These are phyloP conservation scores for Anneissia japonica DNA, from an alignment of 35 echinoderm and acorn worm species.

Conservation along the genomic window DNA sequence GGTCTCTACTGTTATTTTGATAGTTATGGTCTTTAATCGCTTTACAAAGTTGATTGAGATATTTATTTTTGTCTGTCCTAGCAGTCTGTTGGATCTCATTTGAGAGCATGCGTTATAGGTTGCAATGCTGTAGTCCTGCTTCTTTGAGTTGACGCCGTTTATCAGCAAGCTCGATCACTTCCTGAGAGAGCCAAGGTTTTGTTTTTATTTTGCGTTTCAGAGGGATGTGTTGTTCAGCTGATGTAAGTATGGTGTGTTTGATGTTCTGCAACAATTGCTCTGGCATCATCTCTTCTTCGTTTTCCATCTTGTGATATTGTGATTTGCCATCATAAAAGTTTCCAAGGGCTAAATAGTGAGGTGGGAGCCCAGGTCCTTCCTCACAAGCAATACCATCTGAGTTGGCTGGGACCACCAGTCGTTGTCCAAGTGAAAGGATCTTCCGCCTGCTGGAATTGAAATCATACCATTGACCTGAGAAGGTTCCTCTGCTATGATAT, in stretches of 20 bases:
- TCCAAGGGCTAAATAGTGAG: background rate
- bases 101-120: too few species aligned
- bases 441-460: too few species aligned
- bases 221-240: background rate
- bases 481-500: too few species aligned
- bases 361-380: background rate
- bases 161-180: background rate
- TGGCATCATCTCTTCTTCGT: background rate
- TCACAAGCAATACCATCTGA: background rate
- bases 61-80: too few species aligned
- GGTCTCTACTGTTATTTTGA: too few species aligned
- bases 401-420: background rate
- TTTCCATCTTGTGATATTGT: background rate
- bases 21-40: too few species aligned
- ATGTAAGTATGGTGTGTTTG: background rate
- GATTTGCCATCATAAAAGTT: background rate
- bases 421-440: too few species aligned
- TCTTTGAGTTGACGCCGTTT: background rate
- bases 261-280: background rate
- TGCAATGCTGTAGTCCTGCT: too few species aligned
- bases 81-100: too few species aligned
- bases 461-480: too few species aligned
- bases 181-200: background rate
- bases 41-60: too few species aligned
- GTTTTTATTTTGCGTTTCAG: background rate